Evolutionary conservation across 1,140 invertebrate genomes (phyloP), one percentile per base, ranked within the genome.

Genomic region (Protaetia brevitarsis): DNA sequence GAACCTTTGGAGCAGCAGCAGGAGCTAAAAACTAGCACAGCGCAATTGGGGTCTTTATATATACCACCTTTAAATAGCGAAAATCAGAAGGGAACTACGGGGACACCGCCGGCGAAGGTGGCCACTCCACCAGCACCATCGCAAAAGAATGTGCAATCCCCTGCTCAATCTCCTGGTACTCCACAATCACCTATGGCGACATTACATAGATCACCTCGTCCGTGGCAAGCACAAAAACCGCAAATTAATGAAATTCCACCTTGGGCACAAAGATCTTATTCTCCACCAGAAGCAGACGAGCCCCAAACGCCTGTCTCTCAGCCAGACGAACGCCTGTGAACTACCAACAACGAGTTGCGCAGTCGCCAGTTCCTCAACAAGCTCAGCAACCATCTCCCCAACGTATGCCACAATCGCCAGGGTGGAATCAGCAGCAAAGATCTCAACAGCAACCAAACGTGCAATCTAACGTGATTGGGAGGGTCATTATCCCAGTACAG

Each of bases 181-280:
- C 71, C 81, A 76, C 56, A 69, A 10, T 76, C 77, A 36, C 81
- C 80, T 29, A 73, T 76, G 0, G 71, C 71, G 0, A 71, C 71
- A 26, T 65, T 79, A 16, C 77, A 75, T 62, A 72, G 76, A 69
- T 76, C 76, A 29, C 77, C 77, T 19, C 76, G 70, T 67, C 77
- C 77, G 13, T 79, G 76, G 77, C 74, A 67, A 57, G 67, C 58
- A 21, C 64, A 73, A 26, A 72, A 74, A 56, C 68, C 71, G 58
- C 57, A 62, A 11, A 58, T 56, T 13, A 67, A 73, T 30, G 73
- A 76, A 56, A 69, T 73, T 3, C 77, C 77, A 8, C 63, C 69
- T 27, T 79, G 77, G 77, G 76, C 72, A n/a, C 62, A 37, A 63
- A 26, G 26, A 23, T 56, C 30, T 36, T 56, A 65, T n/a, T 30